Conservation (phyloP, 2,888 invertebrate species). For the Lacanobia oleracea region DNA sequence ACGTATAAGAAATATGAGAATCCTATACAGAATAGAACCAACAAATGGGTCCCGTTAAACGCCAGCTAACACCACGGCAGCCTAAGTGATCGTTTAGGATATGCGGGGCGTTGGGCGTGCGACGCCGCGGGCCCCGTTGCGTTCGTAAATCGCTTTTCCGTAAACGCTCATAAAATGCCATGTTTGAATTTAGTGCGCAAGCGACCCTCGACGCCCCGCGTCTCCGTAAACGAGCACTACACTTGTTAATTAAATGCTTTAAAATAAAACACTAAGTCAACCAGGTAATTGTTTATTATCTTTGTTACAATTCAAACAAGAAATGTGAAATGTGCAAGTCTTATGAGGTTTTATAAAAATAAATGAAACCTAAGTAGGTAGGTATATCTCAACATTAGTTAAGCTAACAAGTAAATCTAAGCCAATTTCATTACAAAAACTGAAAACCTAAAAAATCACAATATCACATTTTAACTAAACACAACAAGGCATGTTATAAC, state of each 20-base stretch:
- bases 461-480: slow-evolving; percentile 89
- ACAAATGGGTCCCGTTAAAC: no score
- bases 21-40: no score
- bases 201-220: no score
- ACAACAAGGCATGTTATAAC: slow-evolving; percentile 81
- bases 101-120: no score
- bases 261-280: slow-evolving; percentile 66
- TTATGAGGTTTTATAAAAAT: slow-evolving; percentile 87
- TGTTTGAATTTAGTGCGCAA: no score
- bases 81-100: no score
- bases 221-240: no score
- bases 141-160: no score
- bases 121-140: no score
- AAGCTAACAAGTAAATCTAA: slow-evolving; percentile 82
- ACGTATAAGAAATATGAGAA: no score
- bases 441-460: slow-evolving; percentile 81
- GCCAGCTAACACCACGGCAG: no score
- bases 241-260: background rate
- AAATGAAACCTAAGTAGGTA: slow-evolving; percentile 86
- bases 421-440: slow-evolving; percentile 80
- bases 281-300: slow-evolving; percentile 86
- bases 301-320: slow-evolving; percentile 86
- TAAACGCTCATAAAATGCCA: no score
- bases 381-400: slow-evolving; percentile 79
- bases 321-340: slow-evolving; percentile 85